These are phyloP conservation scores for Heliconius aoede DNA, from an alignment of 2,888 invertebrate genomes.

Conservation along the genomic window DNA sequence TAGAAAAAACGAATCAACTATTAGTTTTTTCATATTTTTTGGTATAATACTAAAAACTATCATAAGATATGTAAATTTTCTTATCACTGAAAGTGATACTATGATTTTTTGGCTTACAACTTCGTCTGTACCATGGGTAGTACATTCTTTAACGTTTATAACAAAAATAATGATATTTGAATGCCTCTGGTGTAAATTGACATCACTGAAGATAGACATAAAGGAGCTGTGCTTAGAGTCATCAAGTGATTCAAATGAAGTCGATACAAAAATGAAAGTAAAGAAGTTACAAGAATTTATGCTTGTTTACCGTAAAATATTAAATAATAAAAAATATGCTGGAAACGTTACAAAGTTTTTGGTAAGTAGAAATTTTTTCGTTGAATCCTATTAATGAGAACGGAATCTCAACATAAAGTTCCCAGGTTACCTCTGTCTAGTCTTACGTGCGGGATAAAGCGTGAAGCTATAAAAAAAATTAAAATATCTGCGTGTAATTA, in stretches of 20 bases:
- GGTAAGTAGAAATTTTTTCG: background rate
- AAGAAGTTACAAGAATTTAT: background rate
- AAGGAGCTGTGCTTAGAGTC: background rate
- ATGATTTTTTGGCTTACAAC: no score
- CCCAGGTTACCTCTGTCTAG: background rate
- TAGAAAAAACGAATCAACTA: background rate
- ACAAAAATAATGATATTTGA: constrained; percentile 11
- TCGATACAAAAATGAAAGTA: background rate
- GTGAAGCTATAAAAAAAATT: background rate
- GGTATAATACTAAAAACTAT: background rate
- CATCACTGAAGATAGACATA: background rate
- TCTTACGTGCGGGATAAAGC: background rate
- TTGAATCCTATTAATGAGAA: no score
- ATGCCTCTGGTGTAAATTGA: background rate
- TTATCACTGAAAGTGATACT: background rate
- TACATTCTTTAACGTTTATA: background rate
- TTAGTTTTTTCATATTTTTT: background rate
- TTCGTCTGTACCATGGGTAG: background rate
- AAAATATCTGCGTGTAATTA: no score
- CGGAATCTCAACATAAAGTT: background rate
- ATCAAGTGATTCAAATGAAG: no score
- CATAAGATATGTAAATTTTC: background rate
- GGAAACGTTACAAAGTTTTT: constrained; percentile 11
- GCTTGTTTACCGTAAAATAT: background rate
- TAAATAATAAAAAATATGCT: background rate